phyloP scores from a whole-genome alignment of 1,140 invertebrate species.

The Drosophila pandora region DNA sequence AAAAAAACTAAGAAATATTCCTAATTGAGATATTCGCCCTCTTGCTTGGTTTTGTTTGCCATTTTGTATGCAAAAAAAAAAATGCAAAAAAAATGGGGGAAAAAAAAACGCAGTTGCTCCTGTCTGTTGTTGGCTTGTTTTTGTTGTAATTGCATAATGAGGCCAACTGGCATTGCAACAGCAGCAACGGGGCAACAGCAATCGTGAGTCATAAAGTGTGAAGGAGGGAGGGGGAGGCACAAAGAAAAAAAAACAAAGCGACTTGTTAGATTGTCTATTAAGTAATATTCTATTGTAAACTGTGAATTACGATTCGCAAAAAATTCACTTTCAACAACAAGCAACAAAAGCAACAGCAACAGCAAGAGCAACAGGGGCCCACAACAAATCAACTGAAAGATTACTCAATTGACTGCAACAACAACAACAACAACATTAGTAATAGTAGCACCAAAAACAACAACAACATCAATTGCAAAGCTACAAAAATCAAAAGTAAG shows the following conservation, averaged over 20 bases:
- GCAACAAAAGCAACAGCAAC: slow-evolving; percentile 40
- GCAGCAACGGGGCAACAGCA: slow-evolving; percentile 15
- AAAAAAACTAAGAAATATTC: slow-evolving; percentile 27
- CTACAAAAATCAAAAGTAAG: slow-evolving; percentile 68
- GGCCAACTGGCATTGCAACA: slow-evolving; percentile 47
- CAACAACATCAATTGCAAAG: slow-evolving; percentile 17
- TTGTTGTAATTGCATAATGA: slow-evolving; percentile 70
- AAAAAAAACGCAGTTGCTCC: slow-evolving; percentile 4
- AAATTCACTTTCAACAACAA: slow-evolving; percentile 80
- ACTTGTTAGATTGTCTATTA: slow-evolving; percentile 60
- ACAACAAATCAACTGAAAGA: slow-evolving; percentile 55
- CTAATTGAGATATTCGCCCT: slow-evolving; percentile 37
- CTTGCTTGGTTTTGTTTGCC: slow-evolving; percentile 7
- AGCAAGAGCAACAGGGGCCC: slow-evolving; percentile 20
- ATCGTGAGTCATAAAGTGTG: slow-evolving; percentile 51
- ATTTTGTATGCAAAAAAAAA: slow-evolving; percentile 9
- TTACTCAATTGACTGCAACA: slow-evolving; percentile 70
- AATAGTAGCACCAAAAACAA: slow-evolving; percentile 4
- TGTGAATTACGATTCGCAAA: slow-evolving; percentile 67
- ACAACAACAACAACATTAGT: slow-evolving; percentile 8
- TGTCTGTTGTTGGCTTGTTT: slow-evolving; percentile 11
- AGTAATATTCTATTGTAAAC: slow-evolving; percentile 80
- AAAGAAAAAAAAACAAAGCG: slow-evolving; percentile 1
- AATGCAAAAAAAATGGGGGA: neutral
- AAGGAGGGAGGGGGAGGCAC: neutral